Percentiles rank a stretch among this genome's conserved stretches.
phyloP scores from a whole-genome alignment of 2,888 invertebrate species.

The Proisotoma minuta region DNA sequence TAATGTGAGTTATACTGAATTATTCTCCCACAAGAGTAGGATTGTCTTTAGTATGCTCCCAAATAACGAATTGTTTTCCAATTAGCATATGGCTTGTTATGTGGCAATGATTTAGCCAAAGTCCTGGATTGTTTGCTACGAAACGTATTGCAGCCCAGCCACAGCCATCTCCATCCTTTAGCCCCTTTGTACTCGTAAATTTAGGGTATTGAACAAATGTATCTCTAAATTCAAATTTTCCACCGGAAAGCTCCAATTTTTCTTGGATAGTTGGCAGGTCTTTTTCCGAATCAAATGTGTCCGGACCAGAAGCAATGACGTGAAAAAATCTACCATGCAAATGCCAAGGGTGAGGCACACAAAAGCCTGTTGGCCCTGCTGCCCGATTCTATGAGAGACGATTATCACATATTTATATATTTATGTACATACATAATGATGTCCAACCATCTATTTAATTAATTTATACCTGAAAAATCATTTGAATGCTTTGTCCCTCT shows the following conservation, averaged over 20 bases:
- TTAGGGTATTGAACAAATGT: slow-evolving; percentile 23
- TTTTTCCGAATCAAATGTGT: slow-evolving; percentile 24
- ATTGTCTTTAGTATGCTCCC: slow-evolving; percentile 30
- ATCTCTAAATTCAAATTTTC: slow-evolving; percentile 22
- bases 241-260: slow-evolving; percentile 20
- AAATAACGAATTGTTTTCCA: slow-evolving; percentile 36
- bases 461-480: slow-evolving; percentile 23
- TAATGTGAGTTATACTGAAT: background rate
- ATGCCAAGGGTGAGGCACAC: slow-evolving; percentile 38
- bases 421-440: background rate
- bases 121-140: slow-evolving; percentile 29
- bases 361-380: slow-evolving; percentile 2
- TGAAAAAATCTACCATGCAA: slow-evolving; percentile 27
- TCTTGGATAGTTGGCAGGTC: slow-evolving; percentile 24
- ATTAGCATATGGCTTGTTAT: slow-evolving; percentile 34
- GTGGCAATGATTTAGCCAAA: slow-evolving; percentile 32
- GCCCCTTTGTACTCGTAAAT: too few species aligned
- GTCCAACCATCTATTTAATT: slow-evolving; percentile 15
- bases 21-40: slow-evolving; percentile 8
- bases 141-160: slow-evolving; percentile 36
- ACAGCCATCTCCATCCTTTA: slow-evolving; percentile 22
- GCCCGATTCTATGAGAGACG: background rate
- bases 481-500: slow-evolving; percentile 29
- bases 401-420: background rate
- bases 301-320: slow-evolving; percentile 33